Percentiles rank a stretch among this genome's conserved stretches.
These are phyloP conservation scores for Corydoras maculifer DNA, from an alignment of 2,113 vertebrate genomes.

Conservation along the genomic window DNA sequence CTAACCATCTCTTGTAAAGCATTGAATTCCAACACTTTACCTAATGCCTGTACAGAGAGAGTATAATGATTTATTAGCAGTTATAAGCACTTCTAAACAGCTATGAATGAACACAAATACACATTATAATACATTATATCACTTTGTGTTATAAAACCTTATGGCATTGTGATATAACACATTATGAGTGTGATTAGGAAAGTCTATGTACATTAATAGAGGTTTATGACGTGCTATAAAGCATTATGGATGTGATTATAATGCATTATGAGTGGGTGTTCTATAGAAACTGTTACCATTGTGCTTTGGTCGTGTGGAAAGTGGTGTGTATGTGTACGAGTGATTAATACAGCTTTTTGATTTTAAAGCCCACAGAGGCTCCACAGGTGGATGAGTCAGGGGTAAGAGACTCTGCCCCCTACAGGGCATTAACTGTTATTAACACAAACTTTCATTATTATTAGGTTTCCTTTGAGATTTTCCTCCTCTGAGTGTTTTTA, in stretches of 20 bases:
- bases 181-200: background rate
- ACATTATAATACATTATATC: background rate
- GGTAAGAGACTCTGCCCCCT: constrained; percentile 80
- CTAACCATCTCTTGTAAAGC: too few species aligned
- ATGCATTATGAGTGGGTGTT: too few species aligned
- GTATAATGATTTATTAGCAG: too few species aligned
- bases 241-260: too few species aligned
- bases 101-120: background rate
- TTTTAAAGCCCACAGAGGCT: constrained; percentile 98
- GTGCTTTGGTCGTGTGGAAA: constrained; percentile 36
- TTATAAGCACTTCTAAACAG: too few species aligned
- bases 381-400: constrained; percentile 92
- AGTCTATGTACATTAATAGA: too few species aligned
- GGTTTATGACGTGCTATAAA: too few species aligned
- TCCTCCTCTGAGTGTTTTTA: constrained; percentile 11
- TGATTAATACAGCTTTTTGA: constrained; percentile 75
- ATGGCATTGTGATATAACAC: background rate
- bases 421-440: constrained; percentile 70
- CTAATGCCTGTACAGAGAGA: too few species aligned
- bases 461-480: constrained; percentile 46
- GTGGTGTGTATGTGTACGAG: constrained; percentile 48
- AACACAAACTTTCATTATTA: constrained; percentile 61
- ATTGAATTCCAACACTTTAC: too few species aligned
- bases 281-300: background rate
- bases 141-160: too few species aligned